Evolutionary conservation across 2,113 vertebrate species (phyloP), one percentile per base, ranked within the genome.

Genomic region (Parus major): DNA sequence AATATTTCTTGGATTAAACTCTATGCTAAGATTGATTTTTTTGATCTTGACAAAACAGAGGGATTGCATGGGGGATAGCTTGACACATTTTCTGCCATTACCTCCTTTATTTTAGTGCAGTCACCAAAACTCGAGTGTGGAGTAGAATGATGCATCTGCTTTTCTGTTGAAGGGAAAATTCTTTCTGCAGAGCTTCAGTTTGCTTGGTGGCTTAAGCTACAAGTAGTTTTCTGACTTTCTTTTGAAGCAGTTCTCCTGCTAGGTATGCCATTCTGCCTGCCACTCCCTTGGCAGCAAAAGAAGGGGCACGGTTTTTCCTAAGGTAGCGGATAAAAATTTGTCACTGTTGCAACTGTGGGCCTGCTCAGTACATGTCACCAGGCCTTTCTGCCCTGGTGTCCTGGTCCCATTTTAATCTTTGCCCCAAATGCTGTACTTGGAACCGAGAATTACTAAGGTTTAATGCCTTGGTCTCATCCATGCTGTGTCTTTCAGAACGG

Each of bases 1-100:
- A 89, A 80, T 72, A 36, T 36, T 95, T 55, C 46, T 89, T 87
- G 49, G 86, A 57, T 88, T 88, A 56, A 92, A 64, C 52, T 86
- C 42, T 60, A 1, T 81, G 41, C 69, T 93, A 70, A 83, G 56
- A 79, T 25, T 75, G 44, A 33, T 71, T 78, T 75, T 75, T 92
- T 86, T 59, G 49, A 83, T 86, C 64, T 59, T n/a, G 47, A 91
- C 42, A 63, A 63, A 88, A 80, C 52, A 5, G 31, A 63, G 27
- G n/a, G 42, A 83, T 71, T 60, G n/a, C 41, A 15, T 8, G 25
- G 10, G 41, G 55, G 28, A 47, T 11, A 29, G 31, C 53, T 83
- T 90, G 65, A 53, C n/a, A 29, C 27, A 7, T 24, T 81, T 72
- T 63, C n/a, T 53, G 42, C 44, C 14, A 25, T 59, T 27, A 27